Base-by-base conservation (phyloP, 2,113 vertebrate genomes). In the Mastomys coucha region DNA sequence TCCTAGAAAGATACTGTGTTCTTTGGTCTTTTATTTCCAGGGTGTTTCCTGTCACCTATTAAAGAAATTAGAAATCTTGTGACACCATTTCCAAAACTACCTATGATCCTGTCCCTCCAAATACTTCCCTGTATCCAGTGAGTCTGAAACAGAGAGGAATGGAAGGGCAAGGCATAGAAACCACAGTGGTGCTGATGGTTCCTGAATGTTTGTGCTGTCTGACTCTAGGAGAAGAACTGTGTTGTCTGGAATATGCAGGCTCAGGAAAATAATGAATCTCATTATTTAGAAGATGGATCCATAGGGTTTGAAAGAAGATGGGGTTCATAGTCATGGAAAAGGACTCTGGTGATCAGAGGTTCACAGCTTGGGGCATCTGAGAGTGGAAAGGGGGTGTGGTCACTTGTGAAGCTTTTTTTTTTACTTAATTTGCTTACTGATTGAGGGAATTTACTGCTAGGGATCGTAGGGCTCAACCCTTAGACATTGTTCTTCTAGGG, bases 391-490 rank as follows among this genome's bases (percentile, higher is more conserved):
- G 42, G 45, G 84, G 20, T 60, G 53, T 45, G 14, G 88, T 39
- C 10, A 9, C 5, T 58, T 26, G 80, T 16, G 51, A 73, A 16
- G 73, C 53, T n/a, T n/a, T n/a, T 77, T 93, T 26, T 3, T 87
- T 97, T 95, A 51, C 45, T 91, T 88, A 77, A 28, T 84, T 93
- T 53, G 36, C 42, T 82, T 85, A 58, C 58, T 82, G 36, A 11
- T 60, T 93, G 73, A 7, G 1, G 7, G 16, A 86, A 39, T 89
- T 69, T 84, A 24, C 42, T 67, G 20, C 42, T 49, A 86, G 58
- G 42, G 13, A 78, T 56, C 73, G 20, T 45, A 26, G 49, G 10
- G 51, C 1, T 19, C 0, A 13, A 24, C 0, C 2, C 1, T 6
- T 0, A 72, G 7, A n/a, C 39, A 26, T 16, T 69, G 39, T 39